Conservation (phyloP, 2,888 invertebrate species). For the Andrena marginata region DNA sequence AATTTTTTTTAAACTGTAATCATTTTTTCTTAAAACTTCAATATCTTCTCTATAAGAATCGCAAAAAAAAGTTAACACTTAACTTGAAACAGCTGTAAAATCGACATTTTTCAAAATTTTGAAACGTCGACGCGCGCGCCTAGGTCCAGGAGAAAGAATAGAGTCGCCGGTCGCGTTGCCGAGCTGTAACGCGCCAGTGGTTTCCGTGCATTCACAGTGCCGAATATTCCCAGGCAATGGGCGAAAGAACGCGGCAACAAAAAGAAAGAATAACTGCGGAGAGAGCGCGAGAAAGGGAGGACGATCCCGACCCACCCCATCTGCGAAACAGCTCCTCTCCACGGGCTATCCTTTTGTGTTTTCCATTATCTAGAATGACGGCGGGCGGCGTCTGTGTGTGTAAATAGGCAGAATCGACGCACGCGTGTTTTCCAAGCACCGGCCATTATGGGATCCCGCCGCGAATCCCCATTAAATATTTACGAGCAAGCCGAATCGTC, state of each 20-base stretch:
- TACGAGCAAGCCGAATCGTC: constrained; percentile 68
- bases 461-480: constrained; percentile 74
- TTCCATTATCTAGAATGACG: constrained; percentile 48
- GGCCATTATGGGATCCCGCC: constrained; percentile 53
- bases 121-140: no score
- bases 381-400: background rate
- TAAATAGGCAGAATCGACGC: constrained; percentile 12
- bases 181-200: constrained; percentile 9
- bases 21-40: no score
- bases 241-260: background rate
- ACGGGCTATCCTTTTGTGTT: constrained; percentile 43
- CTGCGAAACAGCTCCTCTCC: constrained; percentile 18
- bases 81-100: no score
- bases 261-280: background rate
- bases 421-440: constrained; percentile 37
- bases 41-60: no score
- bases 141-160: background rate
- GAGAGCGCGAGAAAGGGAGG: background rate
- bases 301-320: background rate
- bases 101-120: no score
- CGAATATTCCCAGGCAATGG: constrained; percentile 32
- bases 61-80: no score
- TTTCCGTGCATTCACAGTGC: constrained; percentile 24
- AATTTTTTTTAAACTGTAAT: no score
- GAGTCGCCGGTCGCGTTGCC: background rate